Conservation (phyloP, 2,888 invertebrate species). For the Nomada lathburiana region DNA sequence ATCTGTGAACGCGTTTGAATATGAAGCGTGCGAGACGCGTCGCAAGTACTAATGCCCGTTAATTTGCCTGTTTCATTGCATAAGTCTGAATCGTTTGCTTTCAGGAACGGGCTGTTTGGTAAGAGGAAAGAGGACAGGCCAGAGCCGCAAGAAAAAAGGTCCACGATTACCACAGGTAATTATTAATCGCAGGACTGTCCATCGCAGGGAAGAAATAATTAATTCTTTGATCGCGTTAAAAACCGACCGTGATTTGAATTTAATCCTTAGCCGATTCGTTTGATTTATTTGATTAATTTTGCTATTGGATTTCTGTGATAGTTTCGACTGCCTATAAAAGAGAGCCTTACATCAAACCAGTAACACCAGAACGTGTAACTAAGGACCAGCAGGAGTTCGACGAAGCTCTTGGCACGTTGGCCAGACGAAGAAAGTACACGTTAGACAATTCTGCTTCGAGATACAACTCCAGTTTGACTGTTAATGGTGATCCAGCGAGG, state of each 20-base stretch:
- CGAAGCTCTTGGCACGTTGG: constrained; percentile 79
- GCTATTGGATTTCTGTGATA: constrained; percentile 32
- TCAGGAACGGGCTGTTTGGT: constrained; percentile 80
- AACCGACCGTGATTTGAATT: background rate
- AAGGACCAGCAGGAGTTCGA: constrained; percentile 81
- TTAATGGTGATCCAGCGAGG: constrained; percentile 78
- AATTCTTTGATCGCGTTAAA: no score
- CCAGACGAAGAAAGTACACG: constrained; percentile 80
- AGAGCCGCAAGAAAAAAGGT: constrained; percentile 66
- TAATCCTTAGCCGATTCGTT: background rate
- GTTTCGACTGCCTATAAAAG: constrained; percentile 79
- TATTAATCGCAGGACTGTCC: background rate
- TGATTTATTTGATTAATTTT: background rate
- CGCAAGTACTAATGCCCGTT: background rate
- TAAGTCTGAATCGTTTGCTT: constrained; percentile 36
- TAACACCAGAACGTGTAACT: constrained; percentile 66
- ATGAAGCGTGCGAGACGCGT: constrained; percentile 22
- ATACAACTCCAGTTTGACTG: constrained; percentile 76
- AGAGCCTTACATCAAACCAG: constrained; percentile 71
- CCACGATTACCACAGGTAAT: constrained; percentile 79
- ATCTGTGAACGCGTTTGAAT: constrained; percentile 38
- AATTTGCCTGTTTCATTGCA: constrained; percentile 2
- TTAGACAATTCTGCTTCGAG: constrained; percentile 73
- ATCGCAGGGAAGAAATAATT: background rate
- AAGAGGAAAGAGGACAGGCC: constrained; percentile 76